Base-by-base conservation (phyloP, 2,888 invertebrate genomes). In the Tachina grossa region DNA sequence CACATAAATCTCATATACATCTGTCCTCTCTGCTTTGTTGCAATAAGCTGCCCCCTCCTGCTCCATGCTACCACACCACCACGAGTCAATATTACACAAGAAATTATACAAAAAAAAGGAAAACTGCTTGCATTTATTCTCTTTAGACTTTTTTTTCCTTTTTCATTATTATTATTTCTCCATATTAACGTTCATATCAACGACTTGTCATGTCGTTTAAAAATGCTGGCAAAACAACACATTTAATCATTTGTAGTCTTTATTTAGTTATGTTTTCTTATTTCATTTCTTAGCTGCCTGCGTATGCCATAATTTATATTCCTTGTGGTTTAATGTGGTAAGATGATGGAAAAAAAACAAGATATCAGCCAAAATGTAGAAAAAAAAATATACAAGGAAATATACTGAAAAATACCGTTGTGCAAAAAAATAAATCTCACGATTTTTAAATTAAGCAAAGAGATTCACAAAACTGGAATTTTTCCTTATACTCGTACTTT, bases 151-250 rank as follows among this genome's bases (percentile, higher is more conserved):
- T 39, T 47, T 49, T 47, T 8, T 43, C 57, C 61, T 31, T 55
- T 19, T 59, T 47, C 13, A 13, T 45, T n/a, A 55, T 63, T 53
- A n/a, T 53, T 65, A 19, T 82, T 65, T 78, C 53, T 78, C 61
- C 68, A 65, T 79, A 79, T 84, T 84, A 71, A 80, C 80, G 80
- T 85, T 79, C 85, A 79, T 85, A 85, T 85, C 85, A 85, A 71
- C 85, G 83, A 85, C 83, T 85, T 85, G 85, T 85, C 85, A 85
- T 85, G 85, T 85, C 85, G 85, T 85, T 85, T 85, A 85, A 85
- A 85, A 85, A 79, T 83, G 79, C 79, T 85, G 85, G 83, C 79
- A 83, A 83, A 85, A 85, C 85, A 85, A 85, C 83, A 83, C 85
- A 85, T 85, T 85, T 85, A 85, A 85, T 85, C 85, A 85, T 83